phyloP scores from a whole-genome alignment of 2,888 invertebrate genomes.

The Philopedon plagiatum region DNA sequence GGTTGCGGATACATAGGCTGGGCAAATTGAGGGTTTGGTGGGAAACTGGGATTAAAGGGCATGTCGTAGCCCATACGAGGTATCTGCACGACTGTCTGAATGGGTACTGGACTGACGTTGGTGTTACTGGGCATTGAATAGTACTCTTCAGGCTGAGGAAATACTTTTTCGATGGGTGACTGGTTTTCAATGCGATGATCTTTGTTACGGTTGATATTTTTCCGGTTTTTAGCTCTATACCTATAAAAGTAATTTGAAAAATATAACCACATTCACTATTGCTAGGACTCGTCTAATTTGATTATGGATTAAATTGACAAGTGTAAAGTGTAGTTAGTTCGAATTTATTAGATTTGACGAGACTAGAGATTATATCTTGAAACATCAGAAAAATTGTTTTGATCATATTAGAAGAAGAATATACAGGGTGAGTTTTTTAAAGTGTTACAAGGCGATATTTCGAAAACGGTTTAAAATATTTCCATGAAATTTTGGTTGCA shows the following conservation, averaged over 20 bases:
- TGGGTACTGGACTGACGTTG: conserved; percentile 62
- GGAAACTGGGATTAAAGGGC: conserved; percentile 60
- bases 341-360: too few species aligned
- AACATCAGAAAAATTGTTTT: too few species aligned
- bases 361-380: too few species aligned
- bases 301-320: too few species aligned
- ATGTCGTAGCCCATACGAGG: conserved; percentile 64
- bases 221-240: conserved; percentile 74
- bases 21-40: conserved; percentile 57
- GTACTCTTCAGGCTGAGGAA: conserved; percentile 63
- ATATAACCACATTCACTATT: too few species aligned
- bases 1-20: conserved; percentile 62
- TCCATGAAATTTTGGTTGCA: too few species aligned
- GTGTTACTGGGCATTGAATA: conserved; percentile 61
- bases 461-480: too few species aligned
- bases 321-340: too few species aligned
- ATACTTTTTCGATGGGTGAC: conserved; percentile 63
- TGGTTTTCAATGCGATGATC: conserved; percentile 63
- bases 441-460: too few species aligned
- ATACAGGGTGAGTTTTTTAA: too few species aligned
- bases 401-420: too few species aligned
- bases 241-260: conserved; percentile 59
- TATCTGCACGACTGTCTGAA: conserved; percentile 64
- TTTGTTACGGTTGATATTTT: conserved; percentile 45
- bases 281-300: too few species aligned